A percentile compares a stretch with the other conserved stretches of the same genome.
phyloP scores from a whole-genome alignment of 2,113 vertebrate genomes.

The Myrmophylax atrothorax region DNA sequence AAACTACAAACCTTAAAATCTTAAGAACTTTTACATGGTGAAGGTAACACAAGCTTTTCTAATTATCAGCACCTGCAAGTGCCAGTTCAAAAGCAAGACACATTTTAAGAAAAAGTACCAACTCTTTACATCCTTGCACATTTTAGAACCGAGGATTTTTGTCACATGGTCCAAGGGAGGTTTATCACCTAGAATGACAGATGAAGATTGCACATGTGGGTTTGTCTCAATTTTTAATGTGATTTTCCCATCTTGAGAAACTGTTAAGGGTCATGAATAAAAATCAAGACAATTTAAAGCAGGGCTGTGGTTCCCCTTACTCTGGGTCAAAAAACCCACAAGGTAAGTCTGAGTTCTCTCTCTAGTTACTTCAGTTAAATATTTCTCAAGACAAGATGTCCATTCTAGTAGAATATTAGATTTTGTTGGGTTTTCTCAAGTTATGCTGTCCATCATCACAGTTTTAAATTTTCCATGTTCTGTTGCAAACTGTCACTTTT shows the following conservation, averaged over 20 bases:
- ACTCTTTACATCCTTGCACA: not conserved
- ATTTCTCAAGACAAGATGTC: not conserved
- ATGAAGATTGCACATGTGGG: not conserved
- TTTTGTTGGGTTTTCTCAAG: not conserved
- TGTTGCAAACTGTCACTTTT: not conserved
- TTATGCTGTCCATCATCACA: not conserved
- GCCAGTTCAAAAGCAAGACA: not conserved
- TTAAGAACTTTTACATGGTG: not conserved
- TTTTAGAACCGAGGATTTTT: not conserved
- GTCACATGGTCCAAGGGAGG: not conserved
- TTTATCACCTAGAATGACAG: not conserved
- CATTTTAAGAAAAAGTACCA: not conserved
- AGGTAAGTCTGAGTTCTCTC: not conserved
- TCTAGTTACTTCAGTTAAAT: not conserved
- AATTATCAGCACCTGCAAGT: not conserved
- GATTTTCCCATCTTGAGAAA: not conserved
- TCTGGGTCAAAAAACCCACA: not conserved
- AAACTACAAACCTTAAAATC: not conserved
- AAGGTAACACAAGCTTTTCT: not conserved
- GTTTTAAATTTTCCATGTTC: not conserved
- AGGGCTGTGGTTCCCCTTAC: not conserved
- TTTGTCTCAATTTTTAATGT: not conserved
- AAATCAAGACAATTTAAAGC: not conserved
- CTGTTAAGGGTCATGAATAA: not conserved
- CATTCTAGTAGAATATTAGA: not conserved